Base-by-base conservation (phyloP, 2,888 invertebrate species). In the Drosophila rellima region DNA sequence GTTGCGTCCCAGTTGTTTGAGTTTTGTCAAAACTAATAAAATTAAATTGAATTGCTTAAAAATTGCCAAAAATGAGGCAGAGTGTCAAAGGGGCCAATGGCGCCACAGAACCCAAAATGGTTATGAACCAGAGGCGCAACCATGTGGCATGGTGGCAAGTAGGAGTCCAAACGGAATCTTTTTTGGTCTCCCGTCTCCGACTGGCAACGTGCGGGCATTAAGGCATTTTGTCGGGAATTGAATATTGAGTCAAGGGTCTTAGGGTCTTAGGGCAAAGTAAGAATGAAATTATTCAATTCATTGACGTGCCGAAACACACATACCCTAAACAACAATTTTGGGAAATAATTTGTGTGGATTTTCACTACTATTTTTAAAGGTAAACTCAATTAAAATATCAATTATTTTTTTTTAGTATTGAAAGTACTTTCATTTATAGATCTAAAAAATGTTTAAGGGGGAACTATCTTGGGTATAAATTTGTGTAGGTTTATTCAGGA, bases 1-100 rank as follows among this genome's bases (percentile, higher is more conserved):
- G 88, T 59, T 11, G n/a, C 44, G 61, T 74, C 83, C 71, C 85
- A 86, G 89, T 86, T 86, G 85, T 86, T 86, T 82, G 90, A 88
- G 88, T 83, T 83, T 80, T 86, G 86, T 81, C 89, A 88, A 86
- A 88, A 90, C 86, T 88, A 86, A 86, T 86, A 86, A 86, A 86
- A 86, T 86, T 86, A 90, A 86, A 86, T 86, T 82, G 90, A 86
- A 86, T 86, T 90, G 86, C 90, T 86, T 90, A 86, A 86, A 86
- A 86, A 86, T 86, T 78, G 86, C 80, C 84, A 86, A 78, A 90
- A 86, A 90, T 86, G 90, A 86, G 87, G 78, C 82, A 86, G 78
- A 85, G 85, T 87, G 71, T 85, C 85, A 76, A 76, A 86, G 75
- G 70, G 75, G 69, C 31, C 63, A 56, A 42, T 39, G 74, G 63